These are phyloP conservation scores for Elymnias hypermnestra DNA, from an alignment of 1,140 invertebrate genomes.

Conservation along the genomic window DNA sequence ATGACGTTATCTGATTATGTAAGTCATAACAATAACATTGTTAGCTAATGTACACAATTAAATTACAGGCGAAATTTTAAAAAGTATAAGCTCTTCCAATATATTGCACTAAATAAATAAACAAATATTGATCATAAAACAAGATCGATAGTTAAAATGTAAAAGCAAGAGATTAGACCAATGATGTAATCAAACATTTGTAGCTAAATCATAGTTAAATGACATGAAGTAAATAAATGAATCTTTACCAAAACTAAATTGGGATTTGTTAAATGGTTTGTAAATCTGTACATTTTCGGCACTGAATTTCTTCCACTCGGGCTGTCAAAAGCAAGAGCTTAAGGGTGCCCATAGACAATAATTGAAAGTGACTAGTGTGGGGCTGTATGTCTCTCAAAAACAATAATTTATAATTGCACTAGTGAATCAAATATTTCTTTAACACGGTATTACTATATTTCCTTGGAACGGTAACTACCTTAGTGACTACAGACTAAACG, in stretches of 20 bases:
- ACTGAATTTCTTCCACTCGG: slow-evolving; percentile 49
- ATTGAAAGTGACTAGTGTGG: too few species aligned
- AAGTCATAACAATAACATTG: slow-evolving; percentile 55
- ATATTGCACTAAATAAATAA: neutral
- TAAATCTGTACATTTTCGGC: slow-evolving; percentile 71
- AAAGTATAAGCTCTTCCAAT: neutral
- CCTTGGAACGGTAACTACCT: too few species aligned
- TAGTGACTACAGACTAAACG: too few species aligned
- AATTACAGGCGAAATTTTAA: slow-evolving; percentile 4
- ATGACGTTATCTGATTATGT: slow-evolving; percentile 61
- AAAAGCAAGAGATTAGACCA: too few species aligned
- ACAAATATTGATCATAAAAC: neutral
- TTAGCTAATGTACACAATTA: slow-evolving; percentile 25
- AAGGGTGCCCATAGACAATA: neutral
- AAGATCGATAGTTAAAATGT: too few species aligned
- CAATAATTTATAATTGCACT: too few species aligned
- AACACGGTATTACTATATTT: too few species aligned
- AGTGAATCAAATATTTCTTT: too few species aligned
- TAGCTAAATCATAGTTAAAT: too few species aligned
- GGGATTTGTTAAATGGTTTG: slow-evolving; percentile 55
- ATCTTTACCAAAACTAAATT: slow-evolving; percentile 63
- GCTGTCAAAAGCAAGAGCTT: slow-evolving; percentile 49
- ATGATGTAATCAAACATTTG: too few species aligned
- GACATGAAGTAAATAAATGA: neutral
- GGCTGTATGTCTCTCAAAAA: too few species aligned